Evolutionary conservation across 2,888 invertebrate genomes (phyloP), one percentile per base, ranked within the genome.

Genomic region (Eupithecia pulchellata): DNA sequence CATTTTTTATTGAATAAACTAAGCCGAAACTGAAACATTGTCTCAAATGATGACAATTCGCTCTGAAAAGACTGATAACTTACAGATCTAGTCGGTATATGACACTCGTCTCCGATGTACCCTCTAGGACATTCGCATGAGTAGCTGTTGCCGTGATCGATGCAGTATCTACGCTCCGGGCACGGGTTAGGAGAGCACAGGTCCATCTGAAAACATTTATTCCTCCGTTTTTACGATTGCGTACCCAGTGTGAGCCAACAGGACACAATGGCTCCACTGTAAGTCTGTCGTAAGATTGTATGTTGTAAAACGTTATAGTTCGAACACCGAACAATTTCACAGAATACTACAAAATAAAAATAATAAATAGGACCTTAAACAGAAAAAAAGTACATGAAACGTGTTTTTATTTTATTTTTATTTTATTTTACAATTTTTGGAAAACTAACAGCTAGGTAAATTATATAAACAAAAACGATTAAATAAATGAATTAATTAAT

Each of bases 71-170:
- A 32, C 20, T 34, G 34, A 4, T 20, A 20, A 47, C 62, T 94
- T 92, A 97, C 96, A 86, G 96, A 95, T 91, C 95, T 93, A 73
- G 95, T 94, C 30, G 96, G 95, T 82, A 95, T 95, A 81, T 95
- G 95, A 87, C 97, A 97, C 88, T 96, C 96, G 67, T 96, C 95
- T 67, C 96, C 97, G 73, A 96, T 95, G 84, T 95, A 96, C 69
- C 97, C 97, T 78, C 95, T 95, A 20, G 96, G 96, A 86, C 97
- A 97, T 85, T 97, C 96, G 89, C 97, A 97, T 71, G 95, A 95
- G 87, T 96, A 96, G 87, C 95, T 96, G 91, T 97, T 96, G 77
- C 97, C 97, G 84, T 95, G 96, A 91, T 97, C 97, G 82, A 96
- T 94, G 89, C 97, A 97, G 83, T 95, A 95, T 74, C 95, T 96